Conservation (phyloP, 2,113 vertebrate genomes). For the Fulica atra region DNA sequence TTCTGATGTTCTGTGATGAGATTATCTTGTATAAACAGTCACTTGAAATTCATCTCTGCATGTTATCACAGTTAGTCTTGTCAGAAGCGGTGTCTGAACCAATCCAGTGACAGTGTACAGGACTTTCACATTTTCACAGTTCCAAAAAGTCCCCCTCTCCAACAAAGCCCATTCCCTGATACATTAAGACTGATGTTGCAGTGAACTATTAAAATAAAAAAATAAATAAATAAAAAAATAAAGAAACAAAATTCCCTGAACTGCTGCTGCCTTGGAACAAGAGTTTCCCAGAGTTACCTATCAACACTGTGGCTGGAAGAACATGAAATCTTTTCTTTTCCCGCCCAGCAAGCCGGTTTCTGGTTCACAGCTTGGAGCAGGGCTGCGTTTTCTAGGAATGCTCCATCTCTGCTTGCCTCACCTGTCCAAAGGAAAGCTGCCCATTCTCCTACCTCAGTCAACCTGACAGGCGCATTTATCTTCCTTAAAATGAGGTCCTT, state of each 20-base stretch:
- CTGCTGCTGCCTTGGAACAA: neutral
- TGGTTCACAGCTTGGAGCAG: neutral
- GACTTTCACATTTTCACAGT: constrained; percentile 19
- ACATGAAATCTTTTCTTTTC: neutral
- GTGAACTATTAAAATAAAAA: neutral
- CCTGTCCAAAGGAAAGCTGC: neutral
- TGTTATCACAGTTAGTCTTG: neutral
- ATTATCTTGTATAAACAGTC: constrained; percentile 24
- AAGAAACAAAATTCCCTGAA: neutral
- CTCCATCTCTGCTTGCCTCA: accelerated
- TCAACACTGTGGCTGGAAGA: neutral
- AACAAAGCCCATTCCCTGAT: neutral
- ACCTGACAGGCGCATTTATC: accelerated
- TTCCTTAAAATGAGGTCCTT: neutral
- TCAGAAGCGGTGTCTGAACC: neutral
- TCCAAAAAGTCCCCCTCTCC: neutral
- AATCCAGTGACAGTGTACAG: neutral
- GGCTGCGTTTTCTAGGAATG: accelerated
- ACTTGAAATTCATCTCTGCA: neutral
- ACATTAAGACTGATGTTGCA: neutral
- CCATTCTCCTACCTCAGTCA: neutral
- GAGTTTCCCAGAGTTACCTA: neutral
- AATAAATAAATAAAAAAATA: accelerated
- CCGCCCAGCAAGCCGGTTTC: neutral
- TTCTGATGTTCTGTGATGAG: neutral